Evolutionary conservation across 2,888 invertebrate genomes (phyloP), one percentile per base, ranked within the genome.

Genomic region (Diaperis boleti): DNA sequence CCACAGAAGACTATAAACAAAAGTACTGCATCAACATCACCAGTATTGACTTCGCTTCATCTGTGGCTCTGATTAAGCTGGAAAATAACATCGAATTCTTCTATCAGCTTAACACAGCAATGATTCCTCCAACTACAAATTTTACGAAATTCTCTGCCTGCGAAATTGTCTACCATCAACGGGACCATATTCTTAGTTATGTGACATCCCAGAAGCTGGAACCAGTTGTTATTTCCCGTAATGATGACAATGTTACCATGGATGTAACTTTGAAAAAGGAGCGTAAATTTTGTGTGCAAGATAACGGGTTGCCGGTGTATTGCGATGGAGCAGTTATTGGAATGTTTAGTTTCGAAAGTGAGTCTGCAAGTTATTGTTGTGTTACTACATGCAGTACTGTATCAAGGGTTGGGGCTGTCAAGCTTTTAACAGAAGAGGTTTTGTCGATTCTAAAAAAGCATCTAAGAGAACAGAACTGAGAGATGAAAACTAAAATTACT

Each of bases 251-350:
- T 15, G 7, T 13, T 45, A 7, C 22, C 11, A 22, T 45, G 4
- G 20, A 17, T n/a, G 15, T 15, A n/a, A 5, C 10, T 2, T 20
- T 35, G 13, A 13, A 2, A 1, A 10, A 6, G 1, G 39, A 2
- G 0, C 13, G 5, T 1, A 7, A 39, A 5, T 39, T 39, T 15
- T 52, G 52, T 10, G 17, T 11, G 1, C 18, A 5, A 0, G 52
- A 52, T 22, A 52, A 8, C 26, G 52, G 52, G 1, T 26, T 52
- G 22, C 52, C 52, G 1, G 0, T 52, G 7, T 39, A 37, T 37
- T 52, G 52, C 11, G n/a, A 52, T 18, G 6, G 6, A 3, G 52
- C 39, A 10, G 52, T 52, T 22, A 26, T 52, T 10, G 52, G 52
- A 14, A 22, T 52, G 6, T 17, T 50, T 17, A 13, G 4, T 26